These are phyloP conservation scores for Lanius collurio DNA, from an alignment of 2,113 vertebrate species.

Conservation along the genomic window DNA sequence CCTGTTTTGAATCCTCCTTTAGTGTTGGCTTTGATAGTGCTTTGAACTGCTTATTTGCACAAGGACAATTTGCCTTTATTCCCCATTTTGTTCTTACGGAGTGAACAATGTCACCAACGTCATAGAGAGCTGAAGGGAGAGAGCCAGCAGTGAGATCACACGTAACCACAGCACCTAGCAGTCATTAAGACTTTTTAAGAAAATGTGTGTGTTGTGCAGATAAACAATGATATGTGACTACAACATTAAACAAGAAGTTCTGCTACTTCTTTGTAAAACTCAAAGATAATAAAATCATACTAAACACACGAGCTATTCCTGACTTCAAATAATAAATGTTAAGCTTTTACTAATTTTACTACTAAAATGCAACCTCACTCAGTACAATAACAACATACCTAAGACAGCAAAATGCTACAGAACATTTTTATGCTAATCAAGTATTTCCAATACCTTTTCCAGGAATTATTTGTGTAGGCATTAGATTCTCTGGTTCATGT, in stretches of 20 bases:
- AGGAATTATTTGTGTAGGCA: conserved; percentile 84
- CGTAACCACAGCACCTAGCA: not conserved
- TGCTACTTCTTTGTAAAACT: not conserved
- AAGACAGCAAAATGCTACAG: not conserved
- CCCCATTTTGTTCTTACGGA: conserved; percentile 81
- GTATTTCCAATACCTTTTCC: conserved; percentile 76
- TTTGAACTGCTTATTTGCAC: conserved; percentile 77
- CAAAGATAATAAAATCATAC: not conserved
- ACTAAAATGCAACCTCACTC: not conserved
- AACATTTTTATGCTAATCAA: not conserved
- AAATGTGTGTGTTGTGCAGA: not conserved
- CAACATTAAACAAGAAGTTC: not conserved
- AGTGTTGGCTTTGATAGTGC: conserved; percentile 73
- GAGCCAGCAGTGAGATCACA: not conserved
- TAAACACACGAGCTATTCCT: not conserved
- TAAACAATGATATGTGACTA: not conserved
- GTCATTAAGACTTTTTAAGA: not conserved
- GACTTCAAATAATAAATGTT: not conserved
- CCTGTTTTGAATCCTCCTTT: conserved; percentile 79
- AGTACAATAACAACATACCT: not conserved
- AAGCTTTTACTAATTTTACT: not conserved
- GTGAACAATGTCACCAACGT: conserved; percentile 82
- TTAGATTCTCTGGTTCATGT: conserved; percentile 80
- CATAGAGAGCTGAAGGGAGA: conserved; percentile 77
- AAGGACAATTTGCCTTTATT: conserved; percentile 82